Evolutionary conservation across 2,797 vertebrate species (phyloP).

Genomic region (Euthynnus affinis): DNA sequence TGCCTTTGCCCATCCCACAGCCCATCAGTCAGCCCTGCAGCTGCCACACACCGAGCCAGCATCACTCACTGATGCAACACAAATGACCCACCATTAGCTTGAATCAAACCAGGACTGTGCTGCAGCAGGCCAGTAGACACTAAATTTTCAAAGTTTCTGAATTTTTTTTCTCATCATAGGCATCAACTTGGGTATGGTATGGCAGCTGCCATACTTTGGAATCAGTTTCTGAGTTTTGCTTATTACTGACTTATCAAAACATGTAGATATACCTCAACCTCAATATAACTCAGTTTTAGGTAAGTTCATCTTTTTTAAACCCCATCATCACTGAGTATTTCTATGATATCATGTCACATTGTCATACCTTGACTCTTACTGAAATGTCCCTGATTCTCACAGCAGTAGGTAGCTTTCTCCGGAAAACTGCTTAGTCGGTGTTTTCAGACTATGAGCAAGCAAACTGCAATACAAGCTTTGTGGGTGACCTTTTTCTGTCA

Average conservation of each 20-base stretch:
- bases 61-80: conserved; percentile 15
- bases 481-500: conserved; percentile 22
- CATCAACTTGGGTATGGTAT: too few relatives aligned
- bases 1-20: conserved; percentile 44
- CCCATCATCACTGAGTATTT: too few relatives aligned
- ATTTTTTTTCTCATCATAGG: too few relatives aligned
- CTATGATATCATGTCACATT: too few relatives aligned
- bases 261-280: too few relatives aligned
- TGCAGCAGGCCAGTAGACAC: background rate
- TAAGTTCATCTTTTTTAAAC: too few relatives aligned
- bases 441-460: background rate
- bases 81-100: conserved; percentile 36
- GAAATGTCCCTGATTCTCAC: background rate
- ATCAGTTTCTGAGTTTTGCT: too few relatives aligned
- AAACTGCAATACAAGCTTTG: conserved; percentile 36
- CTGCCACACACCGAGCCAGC: conserved; percentile 18
- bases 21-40: conserved; percentile 49
- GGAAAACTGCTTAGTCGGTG: conserved; percentile 14
- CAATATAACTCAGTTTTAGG: too few relatives aligned
- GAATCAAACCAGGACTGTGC: conserved; percentile 27
- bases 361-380: too few relatives aligned
- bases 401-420: conserved; percentile 38
- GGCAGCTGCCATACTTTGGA: too few relatives aligned
- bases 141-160: background rate
- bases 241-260: too few relatives aligned